These are phyloP conservation scores for Pemphredon lugubris DNA, from an alignment of 2,888 invertebrate genomes.

Conservation along the genomic window DNA sequence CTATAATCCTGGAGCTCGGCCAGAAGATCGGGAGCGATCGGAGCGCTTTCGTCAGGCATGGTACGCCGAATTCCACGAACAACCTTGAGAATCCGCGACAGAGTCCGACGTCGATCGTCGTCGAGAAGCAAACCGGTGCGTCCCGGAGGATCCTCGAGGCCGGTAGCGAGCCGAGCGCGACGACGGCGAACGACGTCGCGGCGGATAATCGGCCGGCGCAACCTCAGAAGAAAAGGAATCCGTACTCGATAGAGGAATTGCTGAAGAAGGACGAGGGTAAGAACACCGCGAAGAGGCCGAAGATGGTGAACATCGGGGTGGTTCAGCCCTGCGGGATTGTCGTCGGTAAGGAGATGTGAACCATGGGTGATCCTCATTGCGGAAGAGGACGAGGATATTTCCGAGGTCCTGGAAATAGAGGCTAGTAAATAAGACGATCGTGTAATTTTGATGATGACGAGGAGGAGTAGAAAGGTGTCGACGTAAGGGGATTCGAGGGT, in stretches of 20 bases:
- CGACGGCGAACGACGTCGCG: slow-evolving; percentile 48
- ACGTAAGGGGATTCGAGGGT: not conserved
- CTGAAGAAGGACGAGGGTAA: slow-evolving; percentile 90
- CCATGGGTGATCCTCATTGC: too few species aligned
- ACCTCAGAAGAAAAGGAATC: slow-evolving; percentile 86
- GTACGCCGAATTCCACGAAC: slow-evolving; percentile 61
- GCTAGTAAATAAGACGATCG: slow-evolving; percentile 25
- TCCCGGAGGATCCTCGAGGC: slow-evolving; percentile 35
- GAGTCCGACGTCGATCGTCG: slow-evolving; percentile 57
- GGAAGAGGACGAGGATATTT: too few species aligned
- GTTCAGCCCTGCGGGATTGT: slow-evolving; percentile 85
- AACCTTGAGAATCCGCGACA: slow-evolving; percentile 59
- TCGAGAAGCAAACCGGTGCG: slow-evolving; percentile 42
- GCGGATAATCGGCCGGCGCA: slow-evolving; percentile 54
- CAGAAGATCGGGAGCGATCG: slow-evolving; percentile 75
- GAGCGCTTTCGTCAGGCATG: slow-evolving; percentile 75
- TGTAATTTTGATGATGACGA: slow-evolving; percentile 20
- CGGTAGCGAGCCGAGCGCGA: slow-evolving; percentile 40
- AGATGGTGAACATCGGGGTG: slow-evolving; percentile 81
- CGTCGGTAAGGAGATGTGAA: slow-evolving; percentile 81
- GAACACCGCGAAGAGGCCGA: slow-evolving; percentile 76
- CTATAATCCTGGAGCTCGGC: slow-evolving; percentile 73
- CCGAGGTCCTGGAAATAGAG: slow-evolving; percentile 34
- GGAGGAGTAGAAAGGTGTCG: slow-evolving; percentile 13
- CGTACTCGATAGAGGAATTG: slow-evolving; percentile 93